phyloP scores from a whole-genome alignment of 2,113 vertebrate genomes.

The Atrichornis clamosus region DNA sequence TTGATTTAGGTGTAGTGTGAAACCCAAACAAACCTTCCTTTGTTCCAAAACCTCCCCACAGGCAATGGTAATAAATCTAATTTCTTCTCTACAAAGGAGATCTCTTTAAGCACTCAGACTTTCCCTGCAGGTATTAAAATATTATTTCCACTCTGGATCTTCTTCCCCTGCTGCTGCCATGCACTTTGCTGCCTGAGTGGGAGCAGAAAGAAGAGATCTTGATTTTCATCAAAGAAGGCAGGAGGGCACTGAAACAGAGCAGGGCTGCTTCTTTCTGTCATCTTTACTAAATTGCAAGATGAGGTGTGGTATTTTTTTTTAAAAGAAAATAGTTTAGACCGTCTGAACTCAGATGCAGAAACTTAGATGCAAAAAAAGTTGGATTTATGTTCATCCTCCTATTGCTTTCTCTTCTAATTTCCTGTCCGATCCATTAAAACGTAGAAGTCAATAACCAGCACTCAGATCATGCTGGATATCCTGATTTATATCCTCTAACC shows the following conservation, averaged over 20 bases:
- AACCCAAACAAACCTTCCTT: background rate
- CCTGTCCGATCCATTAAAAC: background rate
- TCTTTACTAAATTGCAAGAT: background rate
- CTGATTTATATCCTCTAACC: background rate
- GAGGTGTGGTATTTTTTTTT: background rate
- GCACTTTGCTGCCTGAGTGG: background rate
- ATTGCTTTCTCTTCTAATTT: background rate
- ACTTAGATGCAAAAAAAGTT: background rate
- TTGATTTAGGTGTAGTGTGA: conserved; percentile 35
- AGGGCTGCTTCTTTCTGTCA: background rate
- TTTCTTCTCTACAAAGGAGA: conserved; percentile 34
- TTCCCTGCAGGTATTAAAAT: conserved; percentile 42
- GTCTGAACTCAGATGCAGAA: background rate
- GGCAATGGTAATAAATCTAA: conserved; percentile 22
- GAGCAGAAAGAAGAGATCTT: background rate
- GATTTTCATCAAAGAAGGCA: background rate
- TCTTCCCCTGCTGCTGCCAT: background rate
- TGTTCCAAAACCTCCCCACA: conserved; percentile 22
- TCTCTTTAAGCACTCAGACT: background rate
- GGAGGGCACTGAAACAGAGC: background rate
- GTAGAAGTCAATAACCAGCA: background rate
- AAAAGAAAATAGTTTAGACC: background rate
- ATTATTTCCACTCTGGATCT: conserved; percentile 47
- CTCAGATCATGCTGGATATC: background rate
- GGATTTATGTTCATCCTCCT: background rate